These are phyloP conservation scores for Tupaia tana DNA, from an alignment of 2,113 vertebrate genomes.

Conservation along the genomic window DNA sequence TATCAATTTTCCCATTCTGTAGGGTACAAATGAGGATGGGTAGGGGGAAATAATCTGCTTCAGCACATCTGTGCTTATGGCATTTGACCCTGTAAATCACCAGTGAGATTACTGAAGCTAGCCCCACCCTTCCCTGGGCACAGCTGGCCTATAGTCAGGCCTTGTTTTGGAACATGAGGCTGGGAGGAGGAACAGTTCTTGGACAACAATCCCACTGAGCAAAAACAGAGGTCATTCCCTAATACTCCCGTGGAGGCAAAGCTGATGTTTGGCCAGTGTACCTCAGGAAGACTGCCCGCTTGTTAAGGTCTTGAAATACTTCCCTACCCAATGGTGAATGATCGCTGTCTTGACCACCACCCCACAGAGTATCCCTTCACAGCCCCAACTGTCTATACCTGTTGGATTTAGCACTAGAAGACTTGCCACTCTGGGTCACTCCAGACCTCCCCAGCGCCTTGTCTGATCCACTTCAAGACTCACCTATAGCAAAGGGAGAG, in stretches of 20 bases:
- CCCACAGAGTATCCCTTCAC: background rate
- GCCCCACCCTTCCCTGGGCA: rapidly evolving
- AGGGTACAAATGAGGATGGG: too few species aligned
- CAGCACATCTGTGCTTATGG: background rate
- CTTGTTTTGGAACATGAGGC: background rate
- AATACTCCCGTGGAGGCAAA: background rate
- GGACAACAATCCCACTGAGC: background rate
- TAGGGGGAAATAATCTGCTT: background rate
- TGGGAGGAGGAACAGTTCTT: background rate
- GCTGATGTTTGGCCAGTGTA: background rate
- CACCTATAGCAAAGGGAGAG: background rate
- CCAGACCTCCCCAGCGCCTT: too few species aligned
- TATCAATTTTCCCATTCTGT: background rate
- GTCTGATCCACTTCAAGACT: too few species aligned
- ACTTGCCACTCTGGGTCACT: background rate
- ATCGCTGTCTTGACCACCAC: background rate
- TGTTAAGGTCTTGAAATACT: background rate
- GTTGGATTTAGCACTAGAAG: background rate
- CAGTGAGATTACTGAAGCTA: too few species aligned
- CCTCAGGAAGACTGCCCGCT: background rate
- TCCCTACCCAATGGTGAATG: background rate
- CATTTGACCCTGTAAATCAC: background rate
- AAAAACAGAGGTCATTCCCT: background rate
- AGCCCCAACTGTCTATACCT: background rate
- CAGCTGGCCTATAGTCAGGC: too few species aligned